Conservation (phyloP, 2,113 vertebrate genomes). For the Meles meles region DNA sequence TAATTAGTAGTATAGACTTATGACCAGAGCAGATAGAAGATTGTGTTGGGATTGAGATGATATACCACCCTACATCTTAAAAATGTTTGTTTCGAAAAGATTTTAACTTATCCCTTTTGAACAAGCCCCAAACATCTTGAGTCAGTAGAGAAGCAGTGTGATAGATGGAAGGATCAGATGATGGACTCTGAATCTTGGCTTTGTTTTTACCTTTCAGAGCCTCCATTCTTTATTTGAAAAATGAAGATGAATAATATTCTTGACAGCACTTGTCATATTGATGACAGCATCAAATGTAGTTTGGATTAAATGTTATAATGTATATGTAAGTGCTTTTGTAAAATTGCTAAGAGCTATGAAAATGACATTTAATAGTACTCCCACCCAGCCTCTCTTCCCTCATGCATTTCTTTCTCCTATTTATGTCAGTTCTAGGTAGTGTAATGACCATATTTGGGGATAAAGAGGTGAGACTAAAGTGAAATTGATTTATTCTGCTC, state of each 20-base stretch:
- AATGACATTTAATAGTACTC: constrained; percentile 31
- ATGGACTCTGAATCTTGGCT: background rate
- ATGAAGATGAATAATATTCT: constrained; percentile 33
- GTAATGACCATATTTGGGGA: constrained; percentile 37
- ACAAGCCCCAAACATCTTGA: background rate
- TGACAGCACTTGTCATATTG: no score
- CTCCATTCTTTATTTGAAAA: constrained; percentile 42
- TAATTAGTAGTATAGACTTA: background rate
- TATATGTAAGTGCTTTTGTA: background rate
- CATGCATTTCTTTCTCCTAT: constrained; percentile 14
- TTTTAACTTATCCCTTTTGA: background rate
- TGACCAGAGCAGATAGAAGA: background rate
- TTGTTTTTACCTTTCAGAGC: constrained; percentile 26
- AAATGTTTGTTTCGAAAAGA: background rate
- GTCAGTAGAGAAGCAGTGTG: background rate
- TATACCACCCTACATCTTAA: background rate
- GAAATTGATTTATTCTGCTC: constrained; percentile 53
- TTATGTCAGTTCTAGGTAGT: constrained; percentile 10
- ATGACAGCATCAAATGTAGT: background rate
- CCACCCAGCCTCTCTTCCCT: background rate
- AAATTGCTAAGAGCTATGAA: constrained; percentile 39
- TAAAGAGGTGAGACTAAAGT: constrained; percentile 41
- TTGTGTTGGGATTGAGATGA: background rate
- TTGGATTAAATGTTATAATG: constrained; percentile 40
- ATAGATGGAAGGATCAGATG: background rate